Evolutionary conservation across 2,113 vertebrate genomes (phyloP).

Genomic region (Zosterops pallidus): DNA sequence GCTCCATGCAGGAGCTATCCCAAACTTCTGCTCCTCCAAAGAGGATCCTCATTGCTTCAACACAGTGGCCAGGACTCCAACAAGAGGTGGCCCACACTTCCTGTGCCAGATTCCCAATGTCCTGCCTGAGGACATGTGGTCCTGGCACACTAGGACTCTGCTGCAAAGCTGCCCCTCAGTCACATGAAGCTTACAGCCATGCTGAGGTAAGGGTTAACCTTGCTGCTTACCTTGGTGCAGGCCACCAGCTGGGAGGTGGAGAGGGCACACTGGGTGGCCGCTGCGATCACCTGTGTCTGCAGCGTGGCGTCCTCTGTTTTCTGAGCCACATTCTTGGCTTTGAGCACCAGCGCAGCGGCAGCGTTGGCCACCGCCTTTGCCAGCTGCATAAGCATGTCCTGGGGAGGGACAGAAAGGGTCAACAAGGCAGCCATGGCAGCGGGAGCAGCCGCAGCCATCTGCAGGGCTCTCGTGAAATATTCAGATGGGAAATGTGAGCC

Average conservation of each 20-base stretch:
- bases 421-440: accelerated
- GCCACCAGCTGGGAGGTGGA: constrained; percentile 97
- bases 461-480: not conserved
- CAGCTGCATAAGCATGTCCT: constrained; percentile 97
- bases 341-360: constrained; percentile 86
- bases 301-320: constrained; percentile 86
- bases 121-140: not conserved
- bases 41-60: not conserved
- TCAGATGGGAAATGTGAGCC: not conserved
- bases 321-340: constrained; percentile 96
- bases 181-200: not conserved
- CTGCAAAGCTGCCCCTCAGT: not conserved
- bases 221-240: constrained; percentile 88
- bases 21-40: not conserved
- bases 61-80: not conserved
- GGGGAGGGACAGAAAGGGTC: not conserved
- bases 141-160: not conserved
- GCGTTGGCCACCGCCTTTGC: constrained; percentile 94
- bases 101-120: not conserved
- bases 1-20: not conserved
- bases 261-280: constrained; percentile 93
- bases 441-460: accelerated
- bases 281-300: constrained; percentile 93
- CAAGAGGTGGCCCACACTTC: not conserved
- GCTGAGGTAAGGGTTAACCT: not conserved